Base-by-base conservation (phyloP, 2,888 invertebrate genomes). In the Siphonodentalium dalli region DNA sequence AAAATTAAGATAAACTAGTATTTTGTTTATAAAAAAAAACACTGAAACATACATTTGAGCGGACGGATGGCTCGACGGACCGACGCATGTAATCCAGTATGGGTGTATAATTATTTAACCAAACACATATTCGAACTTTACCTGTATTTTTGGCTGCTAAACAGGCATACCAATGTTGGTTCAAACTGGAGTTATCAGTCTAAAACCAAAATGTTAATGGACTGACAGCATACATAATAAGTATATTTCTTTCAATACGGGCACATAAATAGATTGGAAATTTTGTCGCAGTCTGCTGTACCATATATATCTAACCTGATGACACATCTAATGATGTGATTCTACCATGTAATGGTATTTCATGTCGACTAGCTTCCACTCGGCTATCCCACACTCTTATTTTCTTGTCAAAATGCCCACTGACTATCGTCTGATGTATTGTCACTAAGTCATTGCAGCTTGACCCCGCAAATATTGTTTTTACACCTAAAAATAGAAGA, bases 371-470 rank as follows among this genome's bases (percentile, higher is more conserved):
- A 58, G 89, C 88, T 72, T 95, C 93, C 15, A 90, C 88, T 71
- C 98, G 87, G 60, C 90, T 90, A 83, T 99, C 99, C 97, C 97
- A 99, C 83, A 99, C 84, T 46, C 97, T 87, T 70, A 99, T 91
- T 76, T 90, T 90, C 83, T 95, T 96, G 85, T 99, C 99, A 83
- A 92, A 97, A 85, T 99, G 99, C 23, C 97, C 97, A 74, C 96
- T 96, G 73, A 98, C 93, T 70, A 98, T 91, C 47, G 91, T 91
- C 7, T 74, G 74, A 47, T 75, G 68, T 11, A 75, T 57, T 64
- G 92, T 93, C 66, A 96, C 95, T 59, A 98, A 86, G 84, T 98
- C 98, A 83, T 96, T 95, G 83, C 96, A 97, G 76, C 92, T 93
- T 29, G 96, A 97, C 34, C 95, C 96, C 51, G 95, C 95, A 67